These are phyloP conservation scores for Oxyteleia sp. DNA, from an alignment of 2,888 invertebrate genomes.

Conservation along the genomic window DNA sequence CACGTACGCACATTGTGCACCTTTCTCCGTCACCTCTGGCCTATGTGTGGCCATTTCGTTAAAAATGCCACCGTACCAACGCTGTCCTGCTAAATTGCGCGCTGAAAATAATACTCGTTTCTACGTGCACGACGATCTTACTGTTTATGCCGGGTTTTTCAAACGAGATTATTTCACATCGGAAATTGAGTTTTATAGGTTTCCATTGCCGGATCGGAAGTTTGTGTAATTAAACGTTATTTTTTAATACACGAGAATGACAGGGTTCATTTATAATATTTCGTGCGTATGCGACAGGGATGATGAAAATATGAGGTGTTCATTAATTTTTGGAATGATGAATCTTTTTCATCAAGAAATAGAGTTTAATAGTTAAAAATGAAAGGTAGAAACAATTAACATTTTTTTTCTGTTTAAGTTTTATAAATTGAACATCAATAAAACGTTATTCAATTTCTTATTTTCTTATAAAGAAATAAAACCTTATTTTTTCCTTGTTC, in stretches of 20 bases:
- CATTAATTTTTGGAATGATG: background rate
- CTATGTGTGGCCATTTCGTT: slow-evolving; percentile 34
- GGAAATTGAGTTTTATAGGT: slow-evolving; percentile 43
- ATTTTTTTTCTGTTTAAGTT: too few relatives aligned
- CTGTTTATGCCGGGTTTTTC: slow-evolving; percentile 46
- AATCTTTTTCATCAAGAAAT: background rate
- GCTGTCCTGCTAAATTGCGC: slow-evolving; percentile 42
- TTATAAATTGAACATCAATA: too few relatives aligned
- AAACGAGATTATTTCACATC: slow-evolving; percentile 33
- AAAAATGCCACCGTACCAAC: slow-evolving; percentile 49
- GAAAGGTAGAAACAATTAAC: too few relatives aligned
- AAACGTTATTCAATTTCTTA: too few relatives aligned
- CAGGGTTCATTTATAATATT: background rate
- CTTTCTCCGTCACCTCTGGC: slow-evolving; percentile 21
- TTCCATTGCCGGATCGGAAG: background rate
- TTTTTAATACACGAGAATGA: slow-evolving; percentile 6
- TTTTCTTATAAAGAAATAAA: too few relatives aligned
- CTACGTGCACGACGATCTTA: slow-evolving; percentile 41
- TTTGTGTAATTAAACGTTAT: slow-evolving; percentile 21
- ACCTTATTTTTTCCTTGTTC: too few relatives aligned
- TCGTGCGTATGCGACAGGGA: background rate
- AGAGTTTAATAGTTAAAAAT: background rate
- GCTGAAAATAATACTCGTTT: slow-evolving; percentile 59
- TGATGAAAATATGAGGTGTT: background rate
- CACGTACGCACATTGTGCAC: background rate